Conservation (phyloP, 2,888 invertebrate genomes). For the Rhorus exstirpatorius region DNA sequence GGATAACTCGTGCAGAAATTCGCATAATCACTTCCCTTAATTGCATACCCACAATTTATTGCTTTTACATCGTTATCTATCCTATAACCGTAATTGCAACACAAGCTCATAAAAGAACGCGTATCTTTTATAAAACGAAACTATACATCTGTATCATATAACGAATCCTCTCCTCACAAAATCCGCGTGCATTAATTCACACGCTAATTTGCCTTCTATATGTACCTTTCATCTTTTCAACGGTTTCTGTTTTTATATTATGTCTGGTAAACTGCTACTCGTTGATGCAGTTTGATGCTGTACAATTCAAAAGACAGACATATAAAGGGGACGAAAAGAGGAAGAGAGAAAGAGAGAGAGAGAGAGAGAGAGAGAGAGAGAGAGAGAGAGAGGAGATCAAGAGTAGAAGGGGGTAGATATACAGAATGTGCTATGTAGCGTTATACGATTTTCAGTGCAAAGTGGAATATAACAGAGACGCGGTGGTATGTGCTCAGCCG, state of each 20-base stretch:
- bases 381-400: no score
- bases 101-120: neutral
- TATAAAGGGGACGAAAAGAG: neutral
- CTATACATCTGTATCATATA: no score
- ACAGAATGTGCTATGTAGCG: slow-evolving; percentile 1
- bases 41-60: no score
- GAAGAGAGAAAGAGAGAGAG: slow-evolving; percentile 2
- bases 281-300: slow-evolving; percentile 19
- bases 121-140: neutral
- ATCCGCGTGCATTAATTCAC: neutral
- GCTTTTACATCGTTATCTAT: no score
- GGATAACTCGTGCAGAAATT: no score
- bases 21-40: no score
- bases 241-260: neutral
- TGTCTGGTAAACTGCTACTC: slow-evolving; percentile 29
- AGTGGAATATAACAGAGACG: neutral
- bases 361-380: neutral
- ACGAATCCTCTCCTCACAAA: neutral
- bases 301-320: slow-evolving; percentile 7
- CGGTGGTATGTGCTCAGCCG: neutral
- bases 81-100: no score
- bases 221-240: slow-evolving; percentile 6
- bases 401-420: neutral
- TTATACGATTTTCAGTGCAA: slow-evolving; percentile 24
- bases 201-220: neutral